These are phyloP conservation scores for Sarcophaga bullata DNA, from an alignment of 1,140 invertebrate genomes.

Conservation along the genomic window DNA sequence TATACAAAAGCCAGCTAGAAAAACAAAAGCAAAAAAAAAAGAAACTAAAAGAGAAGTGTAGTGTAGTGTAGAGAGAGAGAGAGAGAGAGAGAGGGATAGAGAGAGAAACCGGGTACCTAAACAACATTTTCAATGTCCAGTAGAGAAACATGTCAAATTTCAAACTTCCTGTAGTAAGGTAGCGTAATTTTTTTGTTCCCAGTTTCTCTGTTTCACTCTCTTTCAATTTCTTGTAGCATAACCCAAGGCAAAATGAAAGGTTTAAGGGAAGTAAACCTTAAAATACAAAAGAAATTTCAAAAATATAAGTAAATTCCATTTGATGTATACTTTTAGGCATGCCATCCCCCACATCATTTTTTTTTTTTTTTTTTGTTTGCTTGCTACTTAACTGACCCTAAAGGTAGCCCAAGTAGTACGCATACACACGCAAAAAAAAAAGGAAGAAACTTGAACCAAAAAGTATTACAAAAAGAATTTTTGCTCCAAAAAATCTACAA, in stretches of 20 bases:
- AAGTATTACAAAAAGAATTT: conserved; percentile 37
- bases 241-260: not conserved
- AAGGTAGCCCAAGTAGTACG: not conserved
- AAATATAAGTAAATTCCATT: not conserved
- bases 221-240: not conserved
- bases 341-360: not conserved
- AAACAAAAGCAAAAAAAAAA: not conserved
- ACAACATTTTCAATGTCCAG: conserved; percentile 41
- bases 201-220: not conserved
- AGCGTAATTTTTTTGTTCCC: not conserved
- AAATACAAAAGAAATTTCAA: not conserved
- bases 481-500: not conserved
- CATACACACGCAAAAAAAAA: too few species aligned
- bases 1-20: too few species aligned
- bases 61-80: not conserved
- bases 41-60: not conserved
- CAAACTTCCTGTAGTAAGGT: conserved; percentile 29
- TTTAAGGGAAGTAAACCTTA: not conserved
- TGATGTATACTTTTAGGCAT: not conserved
- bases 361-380: too few species aligned
- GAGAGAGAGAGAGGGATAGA: not conserved
- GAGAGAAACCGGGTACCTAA: not conserved
- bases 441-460: not conserved
- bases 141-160: conserved; percentile 40
- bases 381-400: not conserved